Conservation (phyloP, 2,888 invertebrate genomes). For the Uropetala carovei region DNA sequence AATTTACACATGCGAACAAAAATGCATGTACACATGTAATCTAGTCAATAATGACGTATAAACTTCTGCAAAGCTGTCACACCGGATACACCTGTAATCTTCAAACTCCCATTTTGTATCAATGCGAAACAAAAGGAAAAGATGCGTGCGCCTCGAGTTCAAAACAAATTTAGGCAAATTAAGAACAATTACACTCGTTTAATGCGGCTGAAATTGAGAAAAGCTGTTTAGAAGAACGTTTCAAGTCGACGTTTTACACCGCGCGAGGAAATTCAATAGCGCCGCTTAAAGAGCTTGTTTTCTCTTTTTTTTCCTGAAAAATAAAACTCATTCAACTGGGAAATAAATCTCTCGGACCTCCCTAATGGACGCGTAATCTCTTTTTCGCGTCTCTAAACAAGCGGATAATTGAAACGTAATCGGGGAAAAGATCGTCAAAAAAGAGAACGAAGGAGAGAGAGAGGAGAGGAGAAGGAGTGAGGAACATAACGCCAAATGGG, state of each 20-base stretch:
- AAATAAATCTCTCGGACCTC: not conserved
- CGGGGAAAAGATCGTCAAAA: conserved; percentile 35
- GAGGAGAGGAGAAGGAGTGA: not conserved
- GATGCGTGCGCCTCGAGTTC: no score
- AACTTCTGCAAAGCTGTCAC: no score
- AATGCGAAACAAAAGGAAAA: no score
- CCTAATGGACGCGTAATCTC: conserved; percentile 12
- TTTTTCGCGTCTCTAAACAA: conserved; percentile 9
- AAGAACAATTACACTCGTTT: not conserved
- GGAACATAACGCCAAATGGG: not conserved
- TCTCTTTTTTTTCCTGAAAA: not conserved
- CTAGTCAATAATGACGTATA: no score
- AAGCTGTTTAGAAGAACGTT: not conserved
- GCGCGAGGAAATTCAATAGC: conserved; percentile 11
- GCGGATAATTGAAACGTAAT: conserved; percentile 55
- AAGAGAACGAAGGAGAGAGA: not conserved
- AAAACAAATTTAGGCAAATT: not conserved
- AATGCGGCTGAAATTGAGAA: not conserved
- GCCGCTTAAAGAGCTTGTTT: not conserved
- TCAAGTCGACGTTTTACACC: not conserved
- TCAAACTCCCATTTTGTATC: no score
- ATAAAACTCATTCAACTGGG: not conserved
- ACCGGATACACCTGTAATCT: no score
- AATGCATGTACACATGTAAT: no score
- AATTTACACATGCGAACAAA: no score